These are phyloP conservation scores for Patagioenas fasciata DNA, from an alignment of 2,113 vertebrate species.

Conservation along the genomic window DNA sequence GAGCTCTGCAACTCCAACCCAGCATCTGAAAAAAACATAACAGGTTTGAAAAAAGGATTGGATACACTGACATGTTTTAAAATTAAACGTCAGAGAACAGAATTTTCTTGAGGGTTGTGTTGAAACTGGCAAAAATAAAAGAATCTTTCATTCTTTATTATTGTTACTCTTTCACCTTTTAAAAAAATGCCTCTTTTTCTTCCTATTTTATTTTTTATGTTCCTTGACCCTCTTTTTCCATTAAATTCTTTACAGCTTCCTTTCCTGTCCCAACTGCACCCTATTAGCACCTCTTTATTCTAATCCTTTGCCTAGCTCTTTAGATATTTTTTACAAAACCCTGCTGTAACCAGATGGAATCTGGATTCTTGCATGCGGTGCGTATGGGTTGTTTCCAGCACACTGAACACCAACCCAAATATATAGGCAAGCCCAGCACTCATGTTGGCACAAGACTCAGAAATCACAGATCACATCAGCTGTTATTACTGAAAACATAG, in stretches of 20 bases:
- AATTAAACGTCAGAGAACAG: conserved; percentile 50
- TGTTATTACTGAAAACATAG: conserved; percentile 64
- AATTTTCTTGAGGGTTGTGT: conserved; percentile 48
- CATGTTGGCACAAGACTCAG: conserved; percentile 52
- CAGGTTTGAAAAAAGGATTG: neutral
- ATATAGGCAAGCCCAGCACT: conserved; percentile 23
- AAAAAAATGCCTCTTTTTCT: conserved; percentile 49
- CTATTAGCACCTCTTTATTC: conserved; percentile 77
- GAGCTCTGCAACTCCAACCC: conserved; percentile 26
- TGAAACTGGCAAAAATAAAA: conserved; percentile 64
- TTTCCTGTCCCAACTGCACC: conserved; percentile 67
- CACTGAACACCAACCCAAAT: conserved; percentile 56
- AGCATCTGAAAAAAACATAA: conserved; percentile 33
- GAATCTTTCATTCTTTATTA: conserved; percentile 65
- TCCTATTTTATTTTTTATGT: conserved; percentile 65
- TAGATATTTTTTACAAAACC: conserved; percentile 59
- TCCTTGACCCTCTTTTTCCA: conserved; percentile 68
- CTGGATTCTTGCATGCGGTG: conserved; percentile 49
- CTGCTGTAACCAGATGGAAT: conserved; percentile 59
- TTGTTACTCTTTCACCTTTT: conserved; percentile 71
- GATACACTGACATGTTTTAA: conserved; percentile 34
- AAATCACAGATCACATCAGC: conserved; percentile 68
- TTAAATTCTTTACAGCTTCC: conserved; percentile 64
- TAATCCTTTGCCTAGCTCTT: conserved; percentile 63
- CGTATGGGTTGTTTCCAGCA: conserved; percentile 47